Evolutionary conservation across 2,797 vertebrate species (phyloP), one percentile per base, ranked within the genome.

Genomic region (Sylvilagus floridanus): DNA sequence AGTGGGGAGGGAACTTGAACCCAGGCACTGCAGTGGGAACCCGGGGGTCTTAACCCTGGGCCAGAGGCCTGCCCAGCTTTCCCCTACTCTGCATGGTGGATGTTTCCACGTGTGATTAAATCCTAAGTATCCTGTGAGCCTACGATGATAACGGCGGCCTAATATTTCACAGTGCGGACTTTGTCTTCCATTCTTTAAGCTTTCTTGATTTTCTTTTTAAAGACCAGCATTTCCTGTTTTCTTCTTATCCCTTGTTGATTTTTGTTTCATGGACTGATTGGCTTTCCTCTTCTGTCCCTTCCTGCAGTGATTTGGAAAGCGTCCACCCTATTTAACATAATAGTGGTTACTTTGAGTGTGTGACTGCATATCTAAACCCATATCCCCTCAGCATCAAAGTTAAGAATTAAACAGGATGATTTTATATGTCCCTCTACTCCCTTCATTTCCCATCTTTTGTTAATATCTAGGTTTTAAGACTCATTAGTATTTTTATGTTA

Each of bases 251-350:
- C 7, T 28, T 73, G 71, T 86, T 94, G 71, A 50, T 65, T 85
- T 96, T 78, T 77, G 24, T 69, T 77, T 8, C 60, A 47, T 57
- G 90, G 62, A 72, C 83, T 93, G 71, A 69, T 82, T 90, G n/a
- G 42, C 52, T 91, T 94, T 83, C 63, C 54, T 85, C 66, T 77
- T 26, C 57, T 87, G 90, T 94, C 22, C 24, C n/a, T 89, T 62
- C 72, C 50, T 76, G 75, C 90, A 50, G 42, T 86, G 88, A 79
- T 76, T 83, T 90, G 84, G 79, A 94, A 89, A 88, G 47, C 66
- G 30, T 78, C 85, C 26, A 81, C 73, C 42, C 54, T 79, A 83
- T 88, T 96, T 72, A 93, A 88, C 47, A 66, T 66, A 66, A 76
- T 68, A 78, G 69, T 68, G 60, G 30, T 82, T 82, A 88, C 28